These are phyloP conservation scores for Metopia argyrocephala DNA, from an alignment of 2,888 invertebrate genomes.

Conservation along the genomic window DNA sequence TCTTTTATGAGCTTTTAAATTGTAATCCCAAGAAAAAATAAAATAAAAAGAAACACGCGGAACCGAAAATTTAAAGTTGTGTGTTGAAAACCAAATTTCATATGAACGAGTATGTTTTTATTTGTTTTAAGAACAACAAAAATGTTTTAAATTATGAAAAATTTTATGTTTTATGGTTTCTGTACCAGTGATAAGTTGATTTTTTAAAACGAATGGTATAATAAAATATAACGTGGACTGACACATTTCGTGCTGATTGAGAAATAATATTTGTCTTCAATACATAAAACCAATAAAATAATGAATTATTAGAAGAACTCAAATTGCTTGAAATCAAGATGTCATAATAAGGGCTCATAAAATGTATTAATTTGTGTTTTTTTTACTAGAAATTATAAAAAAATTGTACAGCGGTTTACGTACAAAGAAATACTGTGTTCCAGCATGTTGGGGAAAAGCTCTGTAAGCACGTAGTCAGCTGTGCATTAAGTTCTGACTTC, in stretches of 20 bases:
- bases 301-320: neutral
- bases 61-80: neutral
- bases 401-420: too few relatives aligned
- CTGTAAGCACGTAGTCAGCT: too few relatives aligned
- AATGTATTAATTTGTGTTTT: neutral
- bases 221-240: neutral
- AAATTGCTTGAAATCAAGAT: neutral
- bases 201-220: neutral
- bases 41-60: neutral
- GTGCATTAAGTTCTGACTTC: too few relatives aligned
- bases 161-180: too few relatives aligned
- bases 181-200: neutral
- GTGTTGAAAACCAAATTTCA: conserved; percentile 1
- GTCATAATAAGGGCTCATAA: neutral
- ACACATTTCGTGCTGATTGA: neutral
- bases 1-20: conserved; percentile 33
- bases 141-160: too few relatives aligned
- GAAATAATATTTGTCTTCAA: neutral
- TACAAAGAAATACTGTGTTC: too few relatives aligned
- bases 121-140: conserved; percentile 1
- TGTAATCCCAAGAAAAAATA: conserved; percentile 14
- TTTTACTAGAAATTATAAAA: neutral
- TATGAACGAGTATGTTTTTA: too few relatives aligned
- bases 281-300: neutral
- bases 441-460: too few relatives aligned